phyloP scores from a whole-genome alignment of 2,797 vertebrate genomes.

The Peromyscus melanophrys region DNA sequence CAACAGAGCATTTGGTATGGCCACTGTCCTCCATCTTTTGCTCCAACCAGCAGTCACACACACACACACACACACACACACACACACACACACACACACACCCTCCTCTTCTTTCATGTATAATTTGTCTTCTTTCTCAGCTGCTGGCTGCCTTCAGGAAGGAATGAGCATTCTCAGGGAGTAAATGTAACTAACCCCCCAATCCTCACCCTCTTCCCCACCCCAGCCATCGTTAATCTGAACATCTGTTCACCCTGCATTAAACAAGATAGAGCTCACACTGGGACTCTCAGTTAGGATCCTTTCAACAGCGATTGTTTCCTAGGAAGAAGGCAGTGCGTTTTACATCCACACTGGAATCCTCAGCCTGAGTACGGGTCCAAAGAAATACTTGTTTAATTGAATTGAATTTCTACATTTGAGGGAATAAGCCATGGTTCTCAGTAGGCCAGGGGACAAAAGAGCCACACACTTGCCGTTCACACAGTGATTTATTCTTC shows the following conservation, averaged over 20 bases:
- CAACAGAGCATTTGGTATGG: background rate
- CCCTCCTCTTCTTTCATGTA: slow-evolving; percentile 75
- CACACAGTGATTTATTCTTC: slow-evolving; percentile 13
- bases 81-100: slow-evolving; percentile 53
- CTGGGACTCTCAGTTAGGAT: slow-evolving; percentile 64
- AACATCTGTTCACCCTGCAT: slow-evolving; percentile 81
- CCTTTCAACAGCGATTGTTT: slow-evolving; percentile 76
- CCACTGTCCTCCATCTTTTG: slow-evolving; percentile 62
- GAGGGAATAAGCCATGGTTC: slow-evolving; percentile 45
- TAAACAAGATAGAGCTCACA: slow-evolving; percentile 63
- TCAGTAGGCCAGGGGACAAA: slow-evolving; percentile 3
- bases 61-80: background rate
- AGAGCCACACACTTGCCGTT: slow-evolving; percentile 32
- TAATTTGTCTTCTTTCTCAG: slow-evolving; percentile 71
- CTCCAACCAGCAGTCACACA: slow-evolving; percentile 16
- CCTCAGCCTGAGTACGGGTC: background rate
- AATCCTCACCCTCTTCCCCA: slow-evolving; percentile 63
- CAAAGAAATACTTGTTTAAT: slow-evolving; percentile 54
- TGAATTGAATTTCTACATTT: slow-evolving; percentile 55
- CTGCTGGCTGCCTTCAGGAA: slow-evolving; percentile 76
- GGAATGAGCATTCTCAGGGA: slow-evolving; percentile 75
- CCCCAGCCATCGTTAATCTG: slow-evolving; percentile 63
- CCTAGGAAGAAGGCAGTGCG: slow-evolving; percentile 63
- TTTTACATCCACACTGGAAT: background rate
- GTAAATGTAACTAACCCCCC: slow-evolving; percentile 78